A percentile compares a stretch with the other conserved stretches of the same genome.
Evolutionary conservation across 1,140 invertebrate species (phyloP).

Genomic region (Trachymyrmex septentrionalis): DNA sequence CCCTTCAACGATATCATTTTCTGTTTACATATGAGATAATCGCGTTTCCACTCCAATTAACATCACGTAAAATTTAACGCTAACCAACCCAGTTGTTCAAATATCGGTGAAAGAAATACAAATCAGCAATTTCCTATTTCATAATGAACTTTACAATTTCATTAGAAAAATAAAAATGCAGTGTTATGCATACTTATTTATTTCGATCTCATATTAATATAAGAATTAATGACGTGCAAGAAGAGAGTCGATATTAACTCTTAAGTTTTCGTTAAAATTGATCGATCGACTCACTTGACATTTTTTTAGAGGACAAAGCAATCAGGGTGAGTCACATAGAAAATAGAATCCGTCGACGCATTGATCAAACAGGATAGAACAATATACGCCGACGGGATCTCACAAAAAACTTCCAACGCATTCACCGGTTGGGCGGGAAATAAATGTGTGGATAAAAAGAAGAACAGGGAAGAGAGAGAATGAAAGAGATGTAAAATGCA

Average conservation of each 20-base stretch:
- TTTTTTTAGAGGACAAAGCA: constrained; percentile 55
- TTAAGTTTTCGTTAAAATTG: neutral
- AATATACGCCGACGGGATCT: constrained; percentile 54
- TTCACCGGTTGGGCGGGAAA: constrained; percentile 66
- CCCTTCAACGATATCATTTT: constrained; percentile 62
- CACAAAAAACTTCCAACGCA: constrained; percentile 58
- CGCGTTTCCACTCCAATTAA: constrained; percentile 55
- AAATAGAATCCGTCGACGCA: constrained; percentile 57
- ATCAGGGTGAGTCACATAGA: constrained; percentile 46
- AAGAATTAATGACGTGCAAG: constrained; percentile 3
- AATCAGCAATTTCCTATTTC: neutral
- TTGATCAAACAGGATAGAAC: constrained; percentile 57
- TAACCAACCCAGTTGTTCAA: constrained; percentile 20
- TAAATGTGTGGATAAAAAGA: constrained; percentile 58
- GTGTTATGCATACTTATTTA: neutral
- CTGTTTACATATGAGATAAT: constrained; percentile 55
- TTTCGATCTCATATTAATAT: neutral
- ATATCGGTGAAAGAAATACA: constrained; percentile 25
- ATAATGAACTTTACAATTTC: neutral
- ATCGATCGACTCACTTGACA: constrained; percentile 34
- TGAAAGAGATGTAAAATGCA: constrained; percentile 64
- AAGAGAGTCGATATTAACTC: neutral
- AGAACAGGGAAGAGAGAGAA: constrained; percentile 46
- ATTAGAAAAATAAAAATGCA: neutral
- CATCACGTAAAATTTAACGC: constrained; percentile 43